These are phyloP conservation scores for Spinus olivaceus DNA, from an alignment of 2,797 vertebrate species.

Conservation along the genomic window DNA sequence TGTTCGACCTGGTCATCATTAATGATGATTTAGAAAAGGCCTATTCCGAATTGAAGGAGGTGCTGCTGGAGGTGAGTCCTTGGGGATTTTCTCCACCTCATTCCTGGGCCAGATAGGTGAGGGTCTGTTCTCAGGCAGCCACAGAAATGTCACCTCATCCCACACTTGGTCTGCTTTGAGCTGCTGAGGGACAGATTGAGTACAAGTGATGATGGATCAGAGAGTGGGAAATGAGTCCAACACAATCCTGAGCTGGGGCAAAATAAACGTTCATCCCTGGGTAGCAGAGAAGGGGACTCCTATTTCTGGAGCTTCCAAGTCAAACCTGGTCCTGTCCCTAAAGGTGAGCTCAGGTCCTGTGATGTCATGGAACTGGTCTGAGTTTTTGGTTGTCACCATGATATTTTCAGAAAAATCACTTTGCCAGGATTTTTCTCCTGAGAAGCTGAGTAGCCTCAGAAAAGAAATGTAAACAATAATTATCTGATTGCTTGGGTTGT, in stretches of 20 bases:
- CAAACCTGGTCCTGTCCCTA: not conserved
- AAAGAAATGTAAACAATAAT: too few relatives aligned
- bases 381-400: not conserved
- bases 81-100: rapidly evolving
- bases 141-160: not conserved
- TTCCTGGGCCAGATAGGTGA: not conserved
- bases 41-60: constrained; percentile 78
- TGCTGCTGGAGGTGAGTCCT: constrained; percentile 83
- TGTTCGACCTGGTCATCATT: constrained; percentile 88
- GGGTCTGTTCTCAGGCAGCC: not conserved
- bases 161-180: not conserved
- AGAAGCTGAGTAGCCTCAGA: too few relatives aligned
- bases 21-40: constrained; percentile 89
- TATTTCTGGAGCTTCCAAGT: not conserved
- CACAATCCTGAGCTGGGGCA: rapidly evolving
- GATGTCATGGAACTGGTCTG: rapidly evolving
- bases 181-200: rapidly evolving
- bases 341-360: not conserved
- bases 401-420: too few relatives aligned
- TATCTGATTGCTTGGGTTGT: too few relatives aligned
- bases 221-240: not conserved
- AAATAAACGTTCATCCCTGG: rapidly evolving
- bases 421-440: too few relatives aligned
- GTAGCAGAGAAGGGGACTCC: not conserved
- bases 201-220: not conserved